Evolutionary conservation across 2,888 invertebrate genomes (phyloP).

Genomic region (Pyrgus malvae): DNA sequence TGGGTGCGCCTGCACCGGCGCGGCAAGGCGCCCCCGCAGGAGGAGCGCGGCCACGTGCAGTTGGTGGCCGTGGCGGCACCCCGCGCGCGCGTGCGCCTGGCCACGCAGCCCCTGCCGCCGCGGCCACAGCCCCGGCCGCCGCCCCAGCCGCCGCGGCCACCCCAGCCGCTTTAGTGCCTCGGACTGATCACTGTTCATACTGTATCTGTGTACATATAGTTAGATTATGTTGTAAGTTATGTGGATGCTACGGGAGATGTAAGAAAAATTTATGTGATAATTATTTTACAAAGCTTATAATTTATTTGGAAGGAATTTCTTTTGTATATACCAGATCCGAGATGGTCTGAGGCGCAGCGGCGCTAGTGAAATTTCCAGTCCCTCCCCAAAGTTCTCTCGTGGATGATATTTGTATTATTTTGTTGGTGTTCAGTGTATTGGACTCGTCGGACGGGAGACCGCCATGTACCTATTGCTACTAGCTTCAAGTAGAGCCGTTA

Average conservation of each 20-base stretch:
- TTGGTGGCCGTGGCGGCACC: conserved; percentile 59
- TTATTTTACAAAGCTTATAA: conserved; percentile 80
- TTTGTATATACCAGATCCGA: conserved; percentile 65
- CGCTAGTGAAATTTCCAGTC: conserved; percentile 39
- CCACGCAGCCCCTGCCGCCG: conserved; percentile 58
- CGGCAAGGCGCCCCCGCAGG: conserved; percentile 60
- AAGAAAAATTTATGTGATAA: conserved; percentile 81
- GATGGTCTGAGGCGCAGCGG: conserved; percentile 42
- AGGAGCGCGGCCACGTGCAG: conserved; percentile 48
- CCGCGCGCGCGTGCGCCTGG: conserved; percentile 45
- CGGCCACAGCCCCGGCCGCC: conserved; percentile 39
- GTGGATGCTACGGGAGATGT: conserved; percentile 68
- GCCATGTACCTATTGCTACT: conserved; percentile 71
- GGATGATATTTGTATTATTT: conserved; percentile 59
- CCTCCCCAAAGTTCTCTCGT: conserved; percentile 49
- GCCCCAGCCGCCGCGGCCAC: conserved; percentile 39
- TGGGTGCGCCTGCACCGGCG: conserved; percentile 85
- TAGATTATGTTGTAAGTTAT: conserved; percentile 74
- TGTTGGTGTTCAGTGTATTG: conserved; percentile 56
- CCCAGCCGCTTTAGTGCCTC: conserved; percentile 38
- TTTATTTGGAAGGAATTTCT: conserved; percentile 77
- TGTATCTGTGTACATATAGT: conserved; percentile 68
- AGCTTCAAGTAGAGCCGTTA: conserved; percentile 70
- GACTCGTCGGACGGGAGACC: conserved; percentile 58
- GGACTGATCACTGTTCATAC: conserved; percentile 53